Conservation (phyloP, 2,797 vertebrate species). For the Acanthis flammea region DNA sequence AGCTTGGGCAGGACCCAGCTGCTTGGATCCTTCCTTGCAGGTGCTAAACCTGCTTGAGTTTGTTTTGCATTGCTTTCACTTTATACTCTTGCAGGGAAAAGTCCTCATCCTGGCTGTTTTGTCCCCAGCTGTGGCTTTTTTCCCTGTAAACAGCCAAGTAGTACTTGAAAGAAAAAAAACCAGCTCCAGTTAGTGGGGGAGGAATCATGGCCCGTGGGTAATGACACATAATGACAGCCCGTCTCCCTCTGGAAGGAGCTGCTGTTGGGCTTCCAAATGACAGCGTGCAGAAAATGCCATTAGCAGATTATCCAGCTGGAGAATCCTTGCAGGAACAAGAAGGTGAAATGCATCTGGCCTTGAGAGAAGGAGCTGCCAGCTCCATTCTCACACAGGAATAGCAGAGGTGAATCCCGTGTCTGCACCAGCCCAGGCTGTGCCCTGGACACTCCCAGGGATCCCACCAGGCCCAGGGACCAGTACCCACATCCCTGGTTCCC, state of each 20-base stretch:
- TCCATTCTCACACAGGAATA: rapidly evolving
- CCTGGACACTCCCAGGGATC: background rate
- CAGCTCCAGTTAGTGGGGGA: slow-evolving; percentile 18
- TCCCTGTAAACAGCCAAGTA: slow-evolving; percentile 37
- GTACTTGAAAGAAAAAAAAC: slow-evolving; percentile 1
- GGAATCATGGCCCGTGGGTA: slow-evolving; percentile 44
- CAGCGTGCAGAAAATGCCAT: slow-evolving; percentile 14
- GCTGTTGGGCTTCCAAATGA: slow-evolving; percentile 18
- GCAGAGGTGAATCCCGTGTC: rapidly evolving
- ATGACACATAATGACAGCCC: slow-evolving; percentile 53
- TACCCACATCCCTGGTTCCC: rapidly evolving
- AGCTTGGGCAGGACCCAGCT: background rate
- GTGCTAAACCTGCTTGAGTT: background rate
- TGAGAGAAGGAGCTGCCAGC: background rate
- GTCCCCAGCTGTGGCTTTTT: background rate
- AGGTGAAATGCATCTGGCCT: background rate
- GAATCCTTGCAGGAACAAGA: background rate
- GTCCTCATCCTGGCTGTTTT: background rate
- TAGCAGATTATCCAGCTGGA: slow-evolving; percentile 11
- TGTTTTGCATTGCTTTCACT: background rate
- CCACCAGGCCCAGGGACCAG: rapidly evolving
- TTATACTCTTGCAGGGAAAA: background rate
- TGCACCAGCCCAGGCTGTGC: background rate
- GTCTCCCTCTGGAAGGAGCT: slow-evolving; percentile 45
- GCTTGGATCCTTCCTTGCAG: background rate